These are phyloP conservation scores for Orthosia gracilis DNA, from an alignment of 2,888 invertebrate genomes.

Conservation along the genomic window DNA sequence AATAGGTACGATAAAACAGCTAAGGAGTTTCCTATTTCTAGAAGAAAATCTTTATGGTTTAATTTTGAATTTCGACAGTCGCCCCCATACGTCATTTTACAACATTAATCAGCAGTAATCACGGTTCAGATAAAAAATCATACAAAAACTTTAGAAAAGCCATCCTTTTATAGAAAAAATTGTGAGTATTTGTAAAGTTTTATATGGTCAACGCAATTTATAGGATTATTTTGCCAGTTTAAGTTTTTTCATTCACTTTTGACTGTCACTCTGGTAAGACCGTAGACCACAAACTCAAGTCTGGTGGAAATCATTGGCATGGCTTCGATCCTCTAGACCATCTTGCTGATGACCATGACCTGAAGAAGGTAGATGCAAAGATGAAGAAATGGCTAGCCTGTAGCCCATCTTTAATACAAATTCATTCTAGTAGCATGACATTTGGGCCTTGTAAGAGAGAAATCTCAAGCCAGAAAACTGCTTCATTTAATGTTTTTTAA, in stretches of 20 bases:
- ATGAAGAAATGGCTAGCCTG: too few relatives aligned
- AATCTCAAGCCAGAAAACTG: neutral
- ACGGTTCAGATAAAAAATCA: constrained; percentile 21
- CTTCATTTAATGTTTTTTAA: neutral
- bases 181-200: constrained; percentile 25
- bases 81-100: constrained; percentile 33
- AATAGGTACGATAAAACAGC: too few relatives aligned
- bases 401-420: neutral
- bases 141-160: constrained; percentile 20
- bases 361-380: neutral
- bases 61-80: constrained; percentile 17
- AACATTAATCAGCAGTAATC: constrained; percentile 21
- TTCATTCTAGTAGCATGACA: neutral
- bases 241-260: neutral
- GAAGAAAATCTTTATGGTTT: constrained; percentile 24
- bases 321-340: neutral
- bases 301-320: neutral
- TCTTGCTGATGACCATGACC: neutral
- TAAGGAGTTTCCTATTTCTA: constrained; percentile 11
- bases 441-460: neutral
- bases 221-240: neutral
- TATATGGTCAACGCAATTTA: too few relatives aligned
- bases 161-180: constrained; percentile 40
- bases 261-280: too few relatives aligned
- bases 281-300: too few relatives aligned